These are phyloP conservation scores for Novumbra hubbsi DNA, from an alignment of 2,797 vertebrate species.

Conservation along the genomic window DNA sequence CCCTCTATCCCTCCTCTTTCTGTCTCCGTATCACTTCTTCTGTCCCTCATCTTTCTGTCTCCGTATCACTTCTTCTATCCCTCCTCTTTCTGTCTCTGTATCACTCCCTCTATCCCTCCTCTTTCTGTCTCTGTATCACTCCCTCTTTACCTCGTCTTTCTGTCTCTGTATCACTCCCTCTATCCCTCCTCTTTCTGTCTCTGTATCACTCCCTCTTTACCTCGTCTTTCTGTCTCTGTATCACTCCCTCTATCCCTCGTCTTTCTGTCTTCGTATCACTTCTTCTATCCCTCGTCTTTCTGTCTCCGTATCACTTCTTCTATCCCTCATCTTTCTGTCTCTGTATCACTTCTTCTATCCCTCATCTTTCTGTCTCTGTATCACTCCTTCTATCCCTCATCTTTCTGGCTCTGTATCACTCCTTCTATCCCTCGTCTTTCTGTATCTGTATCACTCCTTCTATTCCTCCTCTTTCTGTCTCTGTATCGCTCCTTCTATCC, in stretches of 20 bases:
- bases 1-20: conserved; percentile 24
- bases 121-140: conserved; percentile 68
- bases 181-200: conserved; percentile 66
- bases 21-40: conserved; percentile 60
- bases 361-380: conserved; percentile 32
- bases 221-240: conserved; percentile 72
- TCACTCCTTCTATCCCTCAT: neutral
- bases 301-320: neutral
- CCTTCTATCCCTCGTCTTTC: conserved; percentile 14
- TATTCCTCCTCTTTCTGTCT: neutral
- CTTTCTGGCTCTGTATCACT: too few species aligned
- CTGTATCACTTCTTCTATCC: conserved; percentile 30
- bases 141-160: conserved; percentile 24
- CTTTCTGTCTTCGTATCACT: too few species aligned
- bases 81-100: conserved; percentile 67
- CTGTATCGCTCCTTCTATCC: too few species aligned
- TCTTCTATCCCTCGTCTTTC: conserved; percentile 48
- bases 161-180: conserved; percentile 64
- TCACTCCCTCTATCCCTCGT: too few species aligned
- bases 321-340: neutral
- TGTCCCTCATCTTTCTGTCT: conserved; percentile 65
- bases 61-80: neutral
- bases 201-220: too few species aligned
- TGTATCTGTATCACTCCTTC: conserved; percentile 24
- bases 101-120: neutral